A percentile compares a stretch with the other conserved stretches of the same genome.
These are phyloP conservation scores for Dicyrtomina minuta DNA, from an alignment of 2,888 invertebrate genomes.

Conservation along the genomic window DNA sequence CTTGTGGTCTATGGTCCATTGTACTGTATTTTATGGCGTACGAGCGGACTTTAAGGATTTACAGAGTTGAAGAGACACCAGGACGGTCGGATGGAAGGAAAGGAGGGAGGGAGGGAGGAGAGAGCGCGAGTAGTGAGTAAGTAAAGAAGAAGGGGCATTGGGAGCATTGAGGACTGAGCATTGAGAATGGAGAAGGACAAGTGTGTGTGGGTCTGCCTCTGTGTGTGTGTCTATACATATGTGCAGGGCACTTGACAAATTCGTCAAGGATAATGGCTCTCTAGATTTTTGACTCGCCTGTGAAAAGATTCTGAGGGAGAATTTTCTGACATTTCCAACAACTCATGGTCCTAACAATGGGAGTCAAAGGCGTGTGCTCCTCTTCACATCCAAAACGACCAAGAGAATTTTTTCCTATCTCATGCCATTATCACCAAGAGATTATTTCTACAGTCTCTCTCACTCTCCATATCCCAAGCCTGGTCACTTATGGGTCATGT, in stretches of 20 bases:
- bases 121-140: not conserved
- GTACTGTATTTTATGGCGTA: no score
- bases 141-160: not conserved
- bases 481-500: conserved; percentile 26
- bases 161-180: not conserved
- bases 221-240: no score
- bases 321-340: conserved; percentile 47
- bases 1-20: not conserved
- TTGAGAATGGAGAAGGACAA: no score
- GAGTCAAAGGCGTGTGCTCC: conserved; percentile 47
- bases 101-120: not conserved
- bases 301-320: conserved; percentile 28
- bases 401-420: conserved; percentile 40
- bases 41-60: no score
- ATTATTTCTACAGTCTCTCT: conserved; percentile 34
- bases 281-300: conserved; percentile 30
- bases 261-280: conserved; percentile 52
- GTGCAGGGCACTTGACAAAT: conserved; percentile 46
- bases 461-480: not conserved
- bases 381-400: conserved; percentile 28
- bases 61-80: no score
- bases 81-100: not conserved
- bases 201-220: no score
- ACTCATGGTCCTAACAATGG: conserved; percentile 42
- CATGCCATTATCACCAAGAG: conserved; percentile 41